A percentile compares a stretch with the other conserved stretches of the same genome.
phyloP scores from a whole-genome alignment of 2,797 vertebrate species.

The Acrossocheilus fasciatus region DNA sequence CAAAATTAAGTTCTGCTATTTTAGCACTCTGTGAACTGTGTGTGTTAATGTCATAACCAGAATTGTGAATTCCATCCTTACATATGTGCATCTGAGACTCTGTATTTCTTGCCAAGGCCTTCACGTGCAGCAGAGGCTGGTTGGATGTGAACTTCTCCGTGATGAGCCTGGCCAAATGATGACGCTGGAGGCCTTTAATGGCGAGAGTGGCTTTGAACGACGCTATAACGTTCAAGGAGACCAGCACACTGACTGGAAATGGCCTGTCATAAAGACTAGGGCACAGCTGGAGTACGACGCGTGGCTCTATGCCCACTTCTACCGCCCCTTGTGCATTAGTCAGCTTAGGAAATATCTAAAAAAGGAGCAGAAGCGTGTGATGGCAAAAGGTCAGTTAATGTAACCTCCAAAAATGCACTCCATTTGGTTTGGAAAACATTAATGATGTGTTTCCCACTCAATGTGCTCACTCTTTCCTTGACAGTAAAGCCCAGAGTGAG shows the following conservation, averaged over 20 bases:
- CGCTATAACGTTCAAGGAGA: constrained; percentile 5
- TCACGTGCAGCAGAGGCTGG: constrained; percentile 38
- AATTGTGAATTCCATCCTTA: neutral
- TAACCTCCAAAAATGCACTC: neutral
- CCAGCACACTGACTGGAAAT: constrained; percentile 23
- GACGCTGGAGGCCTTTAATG: constrained; percentile 30
- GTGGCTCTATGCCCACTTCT: constrained; percentile 25
- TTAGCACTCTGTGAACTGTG: neutral
- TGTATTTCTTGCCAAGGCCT: constrained; percentile 26
- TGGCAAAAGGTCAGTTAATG: constrained; percentile 29
- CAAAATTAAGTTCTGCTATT: neutral
- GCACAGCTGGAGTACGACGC: constrained; percentile 18
- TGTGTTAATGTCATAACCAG: neutral
- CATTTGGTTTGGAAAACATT: neutral
- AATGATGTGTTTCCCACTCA: neutral
- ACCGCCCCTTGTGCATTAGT: constrained; percentile 41
- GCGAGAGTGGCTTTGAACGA: constrained; percentile 25
- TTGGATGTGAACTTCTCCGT: constrained; percentile 36
- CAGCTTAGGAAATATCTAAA: constrained; percentile 42
- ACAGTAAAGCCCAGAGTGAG: constrained; percentile 38
- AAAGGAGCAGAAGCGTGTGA: constrained; percentile 14
- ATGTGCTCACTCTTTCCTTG: neutral
- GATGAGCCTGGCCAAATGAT: constrained; percentile 30
- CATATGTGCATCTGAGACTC: neutral
- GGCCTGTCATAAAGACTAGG: constrained; percentile 31